Evolutionary conservation across 2,888 invertebrate species (phyloP).

Genomic region (Achlya flavicornis): DNA sequence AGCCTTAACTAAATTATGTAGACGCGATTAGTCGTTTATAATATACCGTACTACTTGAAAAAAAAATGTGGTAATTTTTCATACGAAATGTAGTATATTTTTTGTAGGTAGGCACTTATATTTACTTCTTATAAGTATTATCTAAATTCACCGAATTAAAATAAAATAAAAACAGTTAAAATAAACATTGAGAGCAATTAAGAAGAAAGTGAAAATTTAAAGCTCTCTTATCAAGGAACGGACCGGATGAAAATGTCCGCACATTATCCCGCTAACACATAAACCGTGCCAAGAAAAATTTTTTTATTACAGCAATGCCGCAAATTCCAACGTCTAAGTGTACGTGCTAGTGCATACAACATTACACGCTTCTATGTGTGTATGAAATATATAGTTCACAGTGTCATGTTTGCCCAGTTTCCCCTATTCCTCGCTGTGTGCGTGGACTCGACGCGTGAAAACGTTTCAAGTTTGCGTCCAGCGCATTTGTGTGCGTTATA

Average conservation of each 20-base stretch:
- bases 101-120: too few species aligned
- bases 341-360: slow-evolving; percentile 20
- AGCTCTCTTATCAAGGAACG: slow-evolving; percentile 12
- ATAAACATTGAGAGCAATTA: slow-evolving; percentile 23
- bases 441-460: slow-evolving; percentile 26
- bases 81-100: too few species aligned
- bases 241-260: slow-evolving; percentile 29
- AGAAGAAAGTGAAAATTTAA: slow-evolving; percentile 28
- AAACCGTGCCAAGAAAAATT: slow-evolving; percentile 32
- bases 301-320: slow-evolving; percentile 33
- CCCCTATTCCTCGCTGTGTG: slow-evolving; percentile 39
- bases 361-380: slow-evolving; percentile 16
- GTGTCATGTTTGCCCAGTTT: slow-evolving; percentile 47
- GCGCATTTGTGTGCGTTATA: not conserved
- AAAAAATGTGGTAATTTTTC: too few species aligned
- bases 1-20: too few species aligned
- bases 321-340: slow-evolving; percentile 26
- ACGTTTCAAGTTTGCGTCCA: slow-evolving; percentile 18
- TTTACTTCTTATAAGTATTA: too few species aligned
- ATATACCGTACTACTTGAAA: too few species aligned
- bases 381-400: slow-evolving; percentile 50
- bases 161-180: too few species aligned
- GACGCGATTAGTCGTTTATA: too few species aligned
- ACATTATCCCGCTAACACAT: slow-evolving; percentile 26
- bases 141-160: too few species aligned